Base-by-base conservation (phyloP, 2,113 vertebrate species). In the Suncus etruscus region DNA sequence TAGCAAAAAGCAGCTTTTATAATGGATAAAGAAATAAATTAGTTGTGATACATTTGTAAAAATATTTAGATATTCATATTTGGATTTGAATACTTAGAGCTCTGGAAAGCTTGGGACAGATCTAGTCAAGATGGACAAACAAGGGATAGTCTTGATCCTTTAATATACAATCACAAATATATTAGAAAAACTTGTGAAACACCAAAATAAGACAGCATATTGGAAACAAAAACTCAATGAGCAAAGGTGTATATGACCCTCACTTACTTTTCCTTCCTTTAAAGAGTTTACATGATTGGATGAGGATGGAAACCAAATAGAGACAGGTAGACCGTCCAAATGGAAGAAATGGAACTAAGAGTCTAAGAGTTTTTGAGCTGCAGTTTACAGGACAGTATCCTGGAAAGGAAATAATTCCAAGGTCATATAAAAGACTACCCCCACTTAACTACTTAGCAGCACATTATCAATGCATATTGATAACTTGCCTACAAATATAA, bases 1-100 rank as follows among this genome's bases (percentile, higher is more conserved):
- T 11, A 88, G 69, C 25, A 81, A 87, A 87, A 89, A 81, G 18
- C 7, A 91, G 83, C 3, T 18, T 91, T 91, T 83, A 16, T 10
- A 66, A 63, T 14, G 11, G 75, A n/a, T 66, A 51, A 77, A 72
- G 6, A 81, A 66, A 48, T 80, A 32, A 80, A 1, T 47, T 76
- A 14, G 51, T 8, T 45, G 18, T 50, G 27, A 22, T 70, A 29
- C 4, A 58, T 76, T 50, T 83, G 47, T 22, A 86, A 50, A 32
- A 15, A 15, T 75, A 51, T n/a, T 66, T 80, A 79, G 32, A 86
- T 11, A 61, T 61, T 88, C 77, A 83, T 31, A 32, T 92, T 75
- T 58, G 22, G 48, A 58, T 66, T 31, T 69, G 31, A n/a, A 12
- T 73, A 83, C 14, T 32, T 78, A 22, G 47, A 29, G 39, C 31